Base-by-base conservation (phyloP, 2,797 vertebrate genomes). In the Chaunax sp. region DNA sequence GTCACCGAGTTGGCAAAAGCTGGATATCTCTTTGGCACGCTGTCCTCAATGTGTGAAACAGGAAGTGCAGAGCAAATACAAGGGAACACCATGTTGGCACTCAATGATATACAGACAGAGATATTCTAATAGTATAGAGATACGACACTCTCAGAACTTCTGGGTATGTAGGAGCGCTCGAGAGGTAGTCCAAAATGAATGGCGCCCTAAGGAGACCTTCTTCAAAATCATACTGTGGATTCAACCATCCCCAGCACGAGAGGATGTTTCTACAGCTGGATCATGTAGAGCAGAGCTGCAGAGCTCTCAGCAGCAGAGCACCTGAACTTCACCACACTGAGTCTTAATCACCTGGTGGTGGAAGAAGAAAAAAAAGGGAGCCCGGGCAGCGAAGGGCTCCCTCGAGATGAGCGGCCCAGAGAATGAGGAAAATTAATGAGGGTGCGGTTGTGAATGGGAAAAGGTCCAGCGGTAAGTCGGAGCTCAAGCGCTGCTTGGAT, bases 1-100 rank as follows among this genome's bases (percentile, higher is more conserved):
- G 85, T 85, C 83, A 86, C 67, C 71, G 82, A 84, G 78, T 77
- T 88, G 86, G 90, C 88, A 86, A 77, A 82, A 47, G 76, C 69
- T 78, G 80, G 87, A 83, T 81, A 69, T 83, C 78, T 85, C 87
- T 61, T 82, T 90, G 89, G 89, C 87, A 61, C 64, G 20, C 14
- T 5, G 75, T 72, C 78, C 9, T 30, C 41, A 37, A 78, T 52
- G 57, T 74, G 78, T 78, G 76, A 69, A 64, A 87, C 87, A 87
- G 87, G 87, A 86, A 85, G 72, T 54, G 20, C 33, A 61, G 59
- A 50, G 70, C 76, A 47, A 53, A 66, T 30, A 65, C 56, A 64
- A 79, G 78, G 88, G 56, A 78, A 84, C 80, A 73, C 83, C 69
- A 19, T 64, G 74, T 82, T 87, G 87, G 79, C 68, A 51, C 56